Evolutionary conservation across 2,113 vertebrate genomes (phyloP).

Genomic region (Alouatta palliata): DNA sequence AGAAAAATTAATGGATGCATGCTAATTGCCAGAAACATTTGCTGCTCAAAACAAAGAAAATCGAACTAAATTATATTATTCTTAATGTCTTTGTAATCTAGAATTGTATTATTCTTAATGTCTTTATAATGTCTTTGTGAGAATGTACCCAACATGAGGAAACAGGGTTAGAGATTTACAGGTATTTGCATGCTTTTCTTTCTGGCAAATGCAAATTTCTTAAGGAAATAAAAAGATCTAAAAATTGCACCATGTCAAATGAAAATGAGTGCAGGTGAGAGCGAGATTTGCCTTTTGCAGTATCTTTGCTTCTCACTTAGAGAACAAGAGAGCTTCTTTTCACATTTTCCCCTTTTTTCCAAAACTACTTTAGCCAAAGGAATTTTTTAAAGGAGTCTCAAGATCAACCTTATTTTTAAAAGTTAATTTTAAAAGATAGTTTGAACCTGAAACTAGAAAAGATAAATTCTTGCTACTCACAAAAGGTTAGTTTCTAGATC

Average conservation of each 20-base stretch:
- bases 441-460: neutral
- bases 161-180: conserved; percentile 49
- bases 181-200: conserved; percentile 67
- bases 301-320: neutral
- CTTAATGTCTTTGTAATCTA: neutral
- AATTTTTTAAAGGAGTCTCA: conserved; percentile 26
- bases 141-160: neutral
- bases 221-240: conserved; percentile 66
- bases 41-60: conserved; percentile 35
- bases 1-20: neutral
- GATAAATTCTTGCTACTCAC: neutral
- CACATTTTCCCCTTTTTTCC: neutral
- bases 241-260: conserved; percentile 62
- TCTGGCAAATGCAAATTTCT: conserved; percentile 66
- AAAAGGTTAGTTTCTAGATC: conserved; percentile 20
- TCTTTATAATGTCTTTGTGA: neutral
- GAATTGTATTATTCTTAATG: neutral
- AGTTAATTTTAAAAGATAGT: conserved; percentile 13
- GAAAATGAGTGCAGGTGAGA: conserved; percentile 61
- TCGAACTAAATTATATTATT: neutral
- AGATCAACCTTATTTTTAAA: conserved; percentile 36
- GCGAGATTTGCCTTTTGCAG: conserved; percentile 13
- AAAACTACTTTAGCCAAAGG: conserved; percentile 46
- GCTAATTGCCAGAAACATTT: conserved; percentile 35
- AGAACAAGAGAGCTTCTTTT: conserved; percentile 26